Evolutionary conservation across 2,888 invertebrate genomes (phyloP).

Genomic region (Flexamia atlantica): DNA sequence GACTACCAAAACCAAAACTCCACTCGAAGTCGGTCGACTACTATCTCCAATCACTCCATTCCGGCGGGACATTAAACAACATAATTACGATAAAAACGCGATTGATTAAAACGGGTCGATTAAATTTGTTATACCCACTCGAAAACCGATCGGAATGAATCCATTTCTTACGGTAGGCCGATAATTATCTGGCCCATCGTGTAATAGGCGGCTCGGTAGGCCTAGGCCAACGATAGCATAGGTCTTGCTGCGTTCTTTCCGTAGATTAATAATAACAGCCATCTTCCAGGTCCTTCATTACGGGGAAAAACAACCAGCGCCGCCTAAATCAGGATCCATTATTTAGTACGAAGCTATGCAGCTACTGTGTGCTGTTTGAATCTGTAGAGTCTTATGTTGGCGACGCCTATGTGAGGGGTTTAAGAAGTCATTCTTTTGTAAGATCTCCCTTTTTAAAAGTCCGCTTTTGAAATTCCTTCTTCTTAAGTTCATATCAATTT

Average conservation of each 20-base stretch:
- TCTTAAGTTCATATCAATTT: too few relatives aligned
- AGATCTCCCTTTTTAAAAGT: too few relatives aligned
- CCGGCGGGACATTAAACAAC: slow-evolving; percentile 25
- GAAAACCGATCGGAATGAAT: slow-evolving; percentile 49
- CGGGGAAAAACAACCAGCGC: slow-evolving; percentile 58
- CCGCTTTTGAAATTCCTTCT: too few relatives aligned
- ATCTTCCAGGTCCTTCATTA: slow-evolving; percentile 60
- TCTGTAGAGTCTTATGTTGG: slow-evolving; percentile 10
- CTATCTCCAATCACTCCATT: slow-evolving; percentile 41
- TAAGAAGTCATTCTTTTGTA: too few relatives aligned
- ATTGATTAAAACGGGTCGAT: slow-evolving; percentile 47
- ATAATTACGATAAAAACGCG: slow-evolving; percentile 54
- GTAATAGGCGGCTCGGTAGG: slow-evolving; percentile 42
- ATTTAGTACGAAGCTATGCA: slow-evolving; percentile 51
- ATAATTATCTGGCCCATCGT: slow-evolving; percentile 26
- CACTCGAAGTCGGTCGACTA: not conserved
- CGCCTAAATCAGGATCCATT: slow-evolving; percentile 61
- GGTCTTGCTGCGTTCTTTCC: slow-evolving; percentile 49
- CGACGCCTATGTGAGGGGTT: slow-evolving; percentile 47
- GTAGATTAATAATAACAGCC: slow-evolving; percentile 61
- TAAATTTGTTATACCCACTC: slow-evolving; percentile 58
- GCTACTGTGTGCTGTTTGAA: slow-evolving; percentile 40
- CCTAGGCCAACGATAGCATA: slow-evolving; percentile 17
- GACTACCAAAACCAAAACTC: too few relatives aligned
- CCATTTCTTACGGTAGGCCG: slow-evolving; percentile 50